These are phyloP conservation scores for Ischnus inquisitorius DNA, from an alignment of 2,888 invertebrate species.

Conservation along the genomic window DNA sequence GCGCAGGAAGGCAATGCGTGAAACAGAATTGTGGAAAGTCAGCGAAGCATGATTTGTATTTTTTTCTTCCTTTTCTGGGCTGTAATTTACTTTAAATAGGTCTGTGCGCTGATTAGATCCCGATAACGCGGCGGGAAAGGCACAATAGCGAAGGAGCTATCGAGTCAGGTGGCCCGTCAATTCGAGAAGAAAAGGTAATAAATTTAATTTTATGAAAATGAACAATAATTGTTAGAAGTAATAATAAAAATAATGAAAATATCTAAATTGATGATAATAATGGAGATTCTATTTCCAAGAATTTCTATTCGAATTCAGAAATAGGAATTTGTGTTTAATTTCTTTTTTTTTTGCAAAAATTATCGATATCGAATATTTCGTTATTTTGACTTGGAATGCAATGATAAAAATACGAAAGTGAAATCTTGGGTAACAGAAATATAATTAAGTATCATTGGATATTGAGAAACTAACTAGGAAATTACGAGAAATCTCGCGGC, in stretches of 20 bases:
- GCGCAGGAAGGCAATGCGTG: background rate
- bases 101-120: slow-evolving; percentile 25
- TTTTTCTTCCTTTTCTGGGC: slow-evolving; percentile 9
- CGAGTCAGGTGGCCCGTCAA: slow-evolving; percentile 1
- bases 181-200: background rate
- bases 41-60: background rate
- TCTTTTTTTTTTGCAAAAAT: too few relatives aligned
- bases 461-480: slow-evolving; percentile 20
- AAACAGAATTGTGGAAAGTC: slow-evolving; percentile 34
- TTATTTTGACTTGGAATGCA: background rate
- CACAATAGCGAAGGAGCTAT: background rate
- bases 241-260: too few relatives aligned
- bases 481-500: slow-evolving; percentile 1
- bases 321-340: too few relatives aligned
- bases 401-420: background rate
- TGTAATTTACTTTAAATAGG: slow-evolving; percentile 47
- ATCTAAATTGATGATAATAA: too few relatives aligned
- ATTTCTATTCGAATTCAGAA: too few relatives aligned
- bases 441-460: background rate
- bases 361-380: background rate
- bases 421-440: background rate
- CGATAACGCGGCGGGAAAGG: slow-evolving; percentile 4
- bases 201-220: background rate
- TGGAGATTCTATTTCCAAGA: too few relatives aligned
- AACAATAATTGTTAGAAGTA: too few relatives aligned